Evolutionary conservation across 1,140 invertebrate genomes (phyloP).

Genomic region (Oreohelix idahoensis): DNA sequence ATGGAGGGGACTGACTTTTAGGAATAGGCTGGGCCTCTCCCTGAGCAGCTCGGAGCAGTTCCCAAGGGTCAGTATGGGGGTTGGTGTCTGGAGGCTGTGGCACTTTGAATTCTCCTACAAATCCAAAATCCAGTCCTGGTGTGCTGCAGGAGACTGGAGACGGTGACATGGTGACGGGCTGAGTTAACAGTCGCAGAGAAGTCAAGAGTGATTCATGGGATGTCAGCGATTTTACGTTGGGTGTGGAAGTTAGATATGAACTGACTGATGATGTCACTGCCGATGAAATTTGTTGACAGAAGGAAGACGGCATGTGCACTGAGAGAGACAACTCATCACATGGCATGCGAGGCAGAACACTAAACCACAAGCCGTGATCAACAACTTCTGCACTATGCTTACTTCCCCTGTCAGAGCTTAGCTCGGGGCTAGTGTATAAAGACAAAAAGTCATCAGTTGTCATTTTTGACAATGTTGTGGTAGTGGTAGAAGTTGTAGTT

Average conservation of each 20-base stretch:
- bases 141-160: constrained; percentile 37
- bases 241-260: neutral
- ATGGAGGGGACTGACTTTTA: constrained; percentile 52
- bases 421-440: constrained; percentile 42
- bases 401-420: constrained; percentile 50
- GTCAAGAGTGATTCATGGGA: constrained; percentile 6
- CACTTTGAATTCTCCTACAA: constrained; percentile 58
- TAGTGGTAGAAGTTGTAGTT: constrained; percentile 47
- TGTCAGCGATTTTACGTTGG: neutral
- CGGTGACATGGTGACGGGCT: neutral
- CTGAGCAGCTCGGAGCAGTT: constrained; percentile 56
- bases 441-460: neutral
- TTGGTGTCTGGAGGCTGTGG: constrained; percentile 52
- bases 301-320: neutral
- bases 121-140: constrained; percentile 40
- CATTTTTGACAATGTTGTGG: neutral
- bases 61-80: constrained; percentile 47
- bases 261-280: constrained; percentile 28
- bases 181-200: constrained; percentile 1
- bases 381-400: constrained; percentile 50
- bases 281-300: neutral
- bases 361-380: constrained; percentile 77
- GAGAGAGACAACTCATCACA: constrained; percentile 76
- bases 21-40: constrained; percentile 63
- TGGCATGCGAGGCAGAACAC: constrained; percentile 77